Percentiles rank a stretch among this genome's conserved stretches.
Conservation (phyloP, 2,113 vertebrate genomes). For the Jaculus jaculus region DNA sequence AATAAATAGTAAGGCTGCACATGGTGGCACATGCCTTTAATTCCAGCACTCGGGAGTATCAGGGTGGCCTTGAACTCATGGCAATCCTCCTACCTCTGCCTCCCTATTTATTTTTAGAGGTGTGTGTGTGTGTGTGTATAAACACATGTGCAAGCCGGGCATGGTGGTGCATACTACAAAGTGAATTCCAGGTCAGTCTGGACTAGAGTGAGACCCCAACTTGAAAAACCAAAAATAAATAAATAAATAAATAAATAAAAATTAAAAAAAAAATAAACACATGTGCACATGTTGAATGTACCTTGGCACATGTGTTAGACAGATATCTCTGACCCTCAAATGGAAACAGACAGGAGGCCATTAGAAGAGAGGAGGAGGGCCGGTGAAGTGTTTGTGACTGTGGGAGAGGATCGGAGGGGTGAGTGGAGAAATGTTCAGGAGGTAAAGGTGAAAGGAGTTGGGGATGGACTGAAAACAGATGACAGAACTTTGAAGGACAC, state of each 20-base stretch:
- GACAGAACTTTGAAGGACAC: background rate
- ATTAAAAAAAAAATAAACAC: too few species aligned
- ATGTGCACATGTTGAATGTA: background rate
- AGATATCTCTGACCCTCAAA: background rate
- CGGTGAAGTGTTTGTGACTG: background rate
- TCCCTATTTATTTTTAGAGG: background rate
- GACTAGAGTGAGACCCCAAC: too few species aligned
- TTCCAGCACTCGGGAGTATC: too few species aligned
- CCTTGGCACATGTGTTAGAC: background rate
- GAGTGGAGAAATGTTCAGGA: background rate
- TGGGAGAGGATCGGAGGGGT: background rate
- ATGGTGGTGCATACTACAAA: too few species aligned
- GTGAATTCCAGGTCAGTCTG: too few species aligned
- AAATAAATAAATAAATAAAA: too few species aligned
- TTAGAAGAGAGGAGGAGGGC: background rate
- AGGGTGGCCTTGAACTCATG: too few species aligned
- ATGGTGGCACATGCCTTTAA: too few species aligned
- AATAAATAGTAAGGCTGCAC: too few species aligned
- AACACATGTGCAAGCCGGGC: rapidly evolving
- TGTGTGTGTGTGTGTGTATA: background rate
- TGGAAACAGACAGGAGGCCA: background rate
- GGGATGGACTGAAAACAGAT: background rate
- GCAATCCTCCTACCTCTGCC: too few species aligned
- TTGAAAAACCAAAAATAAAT: too few species aligned
- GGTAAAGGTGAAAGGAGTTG: background rate